Conservation (phyloP, 2,113 vertebrate species). For the Crypturellus undulatus region DNA sequence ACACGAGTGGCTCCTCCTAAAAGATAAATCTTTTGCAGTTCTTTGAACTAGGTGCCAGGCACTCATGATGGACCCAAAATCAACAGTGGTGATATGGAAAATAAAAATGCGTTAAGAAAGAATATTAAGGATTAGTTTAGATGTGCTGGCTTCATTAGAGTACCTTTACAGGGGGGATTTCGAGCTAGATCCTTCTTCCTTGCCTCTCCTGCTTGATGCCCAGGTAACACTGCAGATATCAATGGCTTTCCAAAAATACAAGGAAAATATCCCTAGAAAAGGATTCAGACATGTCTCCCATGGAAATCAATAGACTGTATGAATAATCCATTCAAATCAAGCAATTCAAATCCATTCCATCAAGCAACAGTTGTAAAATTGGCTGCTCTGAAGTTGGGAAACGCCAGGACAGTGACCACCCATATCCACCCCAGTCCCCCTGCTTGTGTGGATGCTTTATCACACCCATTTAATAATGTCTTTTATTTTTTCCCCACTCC, state of each 20-base stretch:
- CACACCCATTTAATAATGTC: accelerated
- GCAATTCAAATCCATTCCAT: no score
- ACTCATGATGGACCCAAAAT: neutral
- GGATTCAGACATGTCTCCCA: neutral
- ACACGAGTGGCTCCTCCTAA: neutral
- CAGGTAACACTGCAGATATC: neutral
- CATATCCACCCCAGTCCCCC: neutral
- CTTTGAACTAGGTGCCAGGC: neutral
- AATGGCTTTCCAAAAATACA: neutral
- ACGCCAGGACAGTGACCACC: neutral
- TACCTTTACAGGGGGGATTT: neutral
- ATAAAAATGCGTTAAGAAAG: neutral
- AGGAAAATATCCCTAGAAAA: neutral
- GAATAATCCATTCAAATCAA: neutral
- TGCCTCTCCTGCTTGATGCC: accelerated
- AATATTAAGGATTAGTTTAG: neutral
- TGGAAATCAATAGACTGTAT: neutral
- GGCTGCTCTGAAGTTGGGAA: neutral
- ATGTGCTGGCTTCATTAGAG: neutral
- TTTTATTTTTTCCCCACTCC: neutral
- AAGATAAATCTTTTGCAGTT: neutral
- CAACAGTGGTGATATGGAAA: neutral
- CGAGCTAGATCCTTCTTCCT: neutral
- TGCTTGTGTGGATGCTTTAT: neutral
- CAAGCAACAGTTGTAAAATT: neutral